Base-by-base conservation (phyloP, 2,113 vertebrate genomes). In the Xenopus borealis region DNA sequence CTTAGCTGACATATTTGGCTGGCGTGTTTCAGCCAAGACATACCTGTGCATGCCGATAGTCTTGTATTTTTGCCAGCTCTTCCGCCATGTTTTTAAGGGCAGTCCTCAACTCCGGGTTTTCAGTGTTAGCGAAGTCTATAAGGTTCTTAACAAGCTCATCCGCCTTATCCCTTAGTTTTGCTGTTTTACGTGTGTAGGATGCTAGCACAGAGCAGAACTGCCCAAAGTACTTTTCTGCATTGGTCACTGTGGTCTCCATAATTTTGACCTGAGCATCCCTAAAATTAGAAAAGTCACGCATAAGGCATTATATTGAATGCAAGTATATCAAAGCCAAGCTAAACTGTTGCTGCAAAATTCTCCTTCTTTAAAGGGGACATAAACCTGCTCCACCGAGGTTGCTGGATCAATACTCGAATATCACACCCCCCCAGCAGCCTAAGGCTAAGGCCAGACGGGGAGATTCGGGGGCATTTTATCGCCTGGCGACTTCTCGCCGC, bases 31-130 rank as follows among this genome's bases (percentile, higher is more conserved):
- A 11, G 46, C 12, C 11, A 16, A 16, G 47, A 55, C 78, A 72
- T 75, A 93, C 94, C 92, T 94, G 80, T 27, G 23, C 23, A 27
- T 27, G 23, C 23, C 0, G 88, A 79, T 94, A 92, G 66, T 94
- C 90, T 89, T 93, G 92, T 18, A 91, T 88, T 65, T 91, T 90
- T 79, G 91, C 89, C 62, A 94, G 71, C 78, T 93, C 92, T 75
- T 93, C 83, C 0, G 90, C 89, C 9, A 94, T 83, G 83, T 78
- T 87, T 66, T 84, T 87, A 53, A 94, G 14, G 50, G 89, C 72
- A 0, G 81, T 66, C 53, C 78, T 82, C 0, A 86, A 62, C 80
- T 89, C 84, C 0, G 86, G 85, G 59, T 83, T 88, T 81, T 93
- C 82, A 0, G 85, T 86, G 78, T 79, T 72, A 66, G 89, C 73